phyloP scores from a whole-genome alignment of 37 sponge, comb jelly and placozoan genomes.

The Geodia barretti region DNA sequence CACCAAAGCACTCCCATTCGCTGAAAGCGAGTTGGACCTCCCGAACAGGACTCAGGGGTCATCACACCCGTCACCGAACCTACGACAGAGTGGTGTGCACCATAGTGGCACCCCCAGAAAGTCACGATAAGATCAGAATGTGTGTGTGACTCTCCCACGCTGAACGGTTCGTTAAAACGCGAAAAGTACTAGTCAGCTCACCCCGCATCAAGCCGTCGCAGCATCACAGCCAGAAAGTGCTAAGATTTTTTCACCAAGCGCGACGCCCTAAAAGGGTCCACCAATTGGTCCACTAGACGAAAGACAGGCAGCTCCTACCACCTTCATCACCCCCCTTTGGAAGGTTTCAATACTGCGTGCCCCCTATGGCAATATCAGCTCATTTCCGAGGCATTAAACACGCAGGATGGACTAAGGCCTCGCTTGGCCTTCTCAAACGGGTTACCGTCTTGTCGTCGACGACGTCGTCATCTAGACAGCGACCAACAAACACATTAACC shows the following conservation, averaged over 20 bases:
- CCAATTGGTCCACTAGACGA: conserved; percentile 53
- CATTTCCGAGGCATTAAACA: conserved; percentile 44
- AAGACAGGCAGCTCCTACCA: conserved; percentile 28
- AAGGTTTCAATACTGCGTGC: conserved; percentile 28
- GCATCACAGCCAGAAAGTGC: conserved; percentile 13
- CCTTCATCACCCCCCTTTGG: conserved; percentile 54
- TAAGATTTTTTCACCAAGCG: conserved; percentile 33
- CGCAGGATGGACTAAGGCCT: conserved; percentile 48
- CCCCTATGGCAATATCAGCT: conserved; percentile 53
- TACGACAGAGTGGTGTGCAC: conserved; percentile 67
- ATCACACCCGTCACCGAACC: conserved; percentile 39
- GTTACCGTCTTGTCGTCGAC: conserved; percentile 22
- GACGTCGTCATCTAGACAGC: conserved; percentile 41
- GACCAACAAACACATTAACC: too few species aligned
- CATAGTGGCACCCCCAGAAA: conserved; percentile 39
- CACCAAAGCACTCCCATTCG: conserved; percentile 33
- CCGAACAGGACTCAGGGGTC: conserved; percentile 9
- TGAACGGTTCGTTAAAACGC: conserved; percentile 16
- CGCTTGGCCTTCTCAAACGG: neutral
- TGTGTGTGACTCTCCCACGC: conserved; percentile 42
- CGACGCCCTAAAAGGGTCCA: conserved; percentile 47
- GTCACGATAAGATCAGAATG: conserved; percentile 29
- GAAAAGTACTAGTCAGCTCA: conserved; percentile 37
- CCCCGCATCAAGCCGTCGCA: conserved; percentile 38
- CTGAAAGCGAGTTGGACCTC: conserved; percentile 24